These are phyloP conservation scores for Synergus laeviventris DNA, from an alignment of 2,888 invertebrate species.

Conservation along the genomic window DNA sequence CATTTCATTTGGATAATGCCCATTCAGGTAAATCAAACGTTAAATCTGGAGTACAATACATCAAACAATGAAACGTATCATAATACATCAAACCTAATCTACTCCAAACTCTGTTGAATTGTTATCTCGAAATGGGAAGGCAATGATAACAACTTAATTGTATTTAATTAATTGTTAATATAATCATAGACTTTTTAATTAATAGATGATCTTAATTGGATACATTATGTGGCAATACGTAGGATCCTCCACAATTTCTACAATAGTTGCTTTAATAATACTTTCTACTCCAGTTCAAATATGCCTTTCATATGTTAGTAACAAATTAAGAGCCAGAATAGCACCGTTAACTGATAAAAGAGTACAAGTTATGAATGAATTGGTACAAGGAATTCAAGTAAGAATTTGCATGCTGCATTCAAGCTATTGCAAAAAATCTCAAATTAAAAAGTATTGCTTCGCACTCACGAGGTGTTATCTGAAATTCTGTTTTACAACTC, in stretches of 20 bases:
- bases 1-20: constrained; percentile 95
- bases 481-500: no score
- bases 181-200: neutral
- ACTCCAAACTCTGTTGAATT: no score
- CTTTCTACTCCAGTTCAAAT: constrained; percentile 90
- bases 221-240: constrained; percentile 64
- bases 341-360: constrained; percentile 92
- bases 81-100: no score
- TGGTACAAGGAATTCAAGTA: constrained; percentile 94
- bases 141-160: no score
- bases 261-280: constrained; percentile 86
- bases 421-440: no score
- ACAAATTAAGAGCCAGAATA: constrained; percentile 84
- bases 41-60: no score
- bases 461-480: no score
- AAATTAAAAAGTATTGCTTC: no score
- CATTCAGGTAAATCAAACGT: constrained; percentile 77
- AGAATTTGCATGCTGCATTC: no score
- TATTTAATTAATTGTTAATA: neutral
- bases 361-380: constrained; percentile 95
- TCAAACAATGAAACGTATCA: no score
- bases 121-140: no score
- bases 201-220: constrained; percentile 59
- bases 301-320: constrained; percentile 45
- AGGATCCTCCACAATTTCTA: constrained; percentile 82